These are phyloP conservation scores for Coregonus clupeaformis DNA, from an alignment of 2,113 vertebrate species.

Conservation along the genomic window DNA sequence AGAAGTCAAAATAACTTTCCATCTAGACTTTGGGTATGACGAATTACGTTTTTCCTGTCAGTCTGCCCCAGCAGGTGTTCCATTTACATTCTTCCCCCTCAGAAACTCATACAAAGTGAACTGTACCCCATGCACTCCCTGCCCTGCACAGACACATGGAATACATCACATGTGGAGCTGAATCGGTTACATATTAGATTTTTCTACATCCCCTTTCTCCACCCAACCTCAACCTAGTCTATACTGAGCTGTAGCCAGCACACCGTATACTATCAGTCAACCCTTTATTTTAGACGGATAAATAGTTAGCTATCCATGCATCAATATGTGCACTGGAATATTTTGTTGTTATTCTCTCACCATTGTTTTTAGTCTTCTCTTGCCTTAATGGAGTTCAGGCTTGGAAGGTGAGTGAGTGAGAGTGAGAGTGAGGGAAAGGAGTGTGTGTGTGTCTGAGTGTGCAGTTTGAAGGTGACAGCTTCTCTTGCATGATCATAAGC, in stretches of 20 bases:
- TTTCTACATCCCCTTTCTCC: neutral
- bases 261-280: neutral
- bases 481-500: slow-evolving; percentile 43
- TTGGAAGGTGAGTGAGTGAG: slow-evolving; percentile 1
- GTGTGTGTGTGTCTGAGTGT: neutral
- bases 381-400: neutral
- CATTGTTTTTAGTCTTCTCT: neutral
- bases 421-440: neutral
- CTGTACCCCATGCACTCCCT: neutral
- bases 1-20: neutral
- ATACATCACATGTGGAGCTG: slow-evolving; percentile 17
- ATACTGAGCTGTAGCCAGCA: neutral
- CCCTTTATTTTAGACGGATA: neutral
- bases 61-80: slow-evolving; percentile 14
- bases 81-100: neutral
- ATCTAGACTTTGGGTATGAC: neutral
- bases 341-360: too few species aligned
- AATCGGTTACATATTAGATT: too few species aligned
- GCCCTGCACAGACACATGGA: slow-evolving; percentile 4
- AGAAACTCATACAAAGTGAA: neutral
- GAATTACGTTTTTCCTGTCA: neutral
- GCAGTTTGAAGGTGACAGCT: slow-evolving; percentile 47
- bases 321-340: neutral
- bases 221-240: neutral
- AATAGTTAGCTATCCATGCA: neutral